A percentile compares a stretch with the other conserved stretches of the same genome.
phyloP scores from a whole-genome alignment of 2,113 vertebrate species.

The Sebastes schlegelii region DNA sequence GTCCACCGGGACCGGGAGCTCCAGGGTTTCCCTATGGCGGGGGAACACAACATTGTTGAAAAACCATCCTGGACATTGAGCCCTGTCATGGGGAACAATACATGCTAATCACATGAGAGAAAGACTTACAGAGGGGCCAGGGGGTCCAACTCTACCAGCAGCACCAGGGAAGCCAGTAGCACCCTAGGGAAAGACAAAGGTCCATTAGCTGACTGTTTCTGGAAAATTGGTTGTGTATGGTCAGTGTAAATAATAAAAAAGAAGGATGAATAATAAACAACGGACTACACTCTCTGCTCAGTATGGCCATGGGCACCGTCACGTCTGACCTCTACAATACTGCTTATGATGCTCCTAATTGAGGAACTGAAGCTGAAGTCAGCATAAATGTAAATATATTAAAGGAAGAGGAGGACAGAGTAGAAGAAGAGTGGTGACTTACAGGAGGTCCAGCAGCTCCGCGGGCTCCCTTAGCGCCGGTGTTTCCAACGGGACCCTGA shows the following conservation, averaged over 20 bases:
- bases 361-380: neutral
- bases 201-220: neutral
- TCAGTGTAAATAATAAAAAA: neutral
- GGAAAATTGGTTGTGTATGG: neutral
- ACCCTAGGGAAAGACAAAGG: slow-evolving; percentile 85
- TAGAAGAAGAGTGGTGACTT: slow-evolving; percentile 74
- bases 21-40: slow-evolving; percentile 90
- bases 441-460: slow-evolving; percentile 95
- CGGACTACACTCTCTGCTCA: neutral
- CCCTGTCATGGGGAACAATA: neutral
- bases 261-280: neutral
- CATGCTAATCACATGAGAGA: neutral
- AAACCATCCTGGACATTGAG: neutral
- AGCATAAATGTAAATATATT: neutral
- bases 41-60: slow-evolving; percentile 42
- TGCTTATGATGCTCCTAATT: neutral
- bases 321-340: neutral
- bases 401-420: neutral
- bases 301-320: neutral
- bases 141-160: slow-evolving; percentile 92
- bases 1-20: slow-evolving; percentile 90
- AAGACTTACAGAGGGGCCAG: slow-evolving; percentile 93
- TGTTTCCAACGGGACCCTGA: slow-evolving; percentile 95
- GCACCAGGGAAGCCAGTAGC: slow-evolving; percentile 93
- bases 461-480: slow-evolving; percentile 94